Base-by-base conservation (phyloP, 2,113 vertebrate genomes). In the Romanogobio albipinnatus region DNA sequence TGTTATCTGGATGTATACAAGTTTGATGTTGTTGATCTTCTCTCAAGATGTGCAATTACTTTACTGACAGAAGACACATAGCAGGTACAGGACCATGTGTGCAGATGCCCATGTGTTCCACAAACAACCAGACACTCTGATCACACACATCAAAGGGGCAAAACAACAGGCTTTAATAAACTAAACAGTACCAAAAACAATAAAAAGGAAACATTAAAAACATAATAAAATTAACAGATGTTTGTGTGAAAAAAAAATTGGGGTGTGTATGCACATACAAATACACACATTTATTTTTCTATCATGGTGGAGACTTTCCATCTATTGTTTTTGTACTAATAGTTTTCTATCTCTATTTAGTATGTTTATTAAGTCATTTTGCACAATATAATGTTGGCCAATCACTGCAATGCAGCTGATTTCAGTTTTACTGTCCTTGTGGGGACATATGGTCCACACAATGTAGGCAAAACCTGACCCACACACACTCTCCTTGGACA, bases 401-500 rank as follows among this genome's bases (percentile, higher is more conserved):
- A 4, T 29, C 0, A 14, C 47, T 76, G 51, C 9, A 9, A 11
- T 76, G 29, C 17, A 56, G 49, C 49, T 58, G 22, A 64, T 53
- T 76, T 76, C 4, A 26, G 49, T 33, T 76, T 78, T 26, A 43
- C 13, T 62, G 36, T 68, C 43, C 9, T 76, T 76, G 17, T 71
- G 66, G 29, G 29, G 5, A 81, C 59, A 47, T 36, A 24, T 68
- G 26, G 45, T 71, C 49, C 5, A 9, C 10, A 8, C 19, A 59
- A 13, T n/a, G 76, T 76, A 56, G 47, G 47, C 78, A 61, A 47
- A 86, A 77, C 15, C 33, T 36, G 64, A 76, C 59, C 83, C 61
- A 71, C 66, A 43, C 53, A 82, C 24, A 87, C 75, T 62, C 66
- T 58, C 51, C 76, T 86, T 90, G 87, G 82, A 88, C 77, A 85